Base-by-base conservation (phyloP, 2,113 vertebrate species). In the Oenanthe melanoleuca region DNA sequence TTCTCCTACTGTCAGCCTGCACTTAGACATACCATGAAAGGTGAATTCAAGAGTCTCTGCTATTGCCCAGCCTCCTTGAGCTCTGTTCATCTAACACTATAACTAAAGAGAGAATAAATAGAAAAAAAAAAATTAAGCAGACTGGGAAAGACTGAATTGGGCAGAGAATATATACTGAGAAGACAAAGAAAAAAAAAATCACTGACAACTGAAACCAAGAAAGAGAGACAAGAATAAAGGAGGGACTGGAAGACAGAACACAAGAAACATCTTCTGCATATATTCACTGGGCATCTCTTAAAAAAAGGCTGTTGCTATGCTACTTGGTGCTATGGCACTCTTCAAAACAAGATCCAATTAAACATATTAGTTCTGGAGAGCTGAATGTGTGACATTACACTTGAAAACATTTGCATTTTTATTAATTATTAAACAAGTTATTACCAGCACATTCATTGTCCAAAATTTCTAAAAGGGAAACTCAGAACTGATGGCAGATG, bases 381-480 rank as follows among this genome's bases (percentile, higher is more conserved):
- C 14, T 60, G 28, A 88, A 14, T 26, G 8, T 47, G 37, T 80
- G 53, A 44, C 31, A 44, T 13, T 29, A 12, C 28, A 80, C 88
- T 93, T 82, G 37, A 82, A 88, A 50, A 12, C 11, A 82, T 86
- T 72, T 95, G 40, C 45, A 83, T 92, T 93, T 56, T 65, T 74
- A 64, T 72, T 82, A 61, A 26, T 90, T 84, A 67, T 92, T 74
- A n/a, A 90, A 38, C 17, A 85, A 52, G 14, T 73, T 61, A 80
- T 80, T 75, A 74, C 34, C 24, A 60, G n/a, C 26, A 79, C 12
- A 25, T 67, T 75, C 37, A 37, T 60, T 60, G 50, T 72, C 82
- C 44, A 75, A 33, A 55, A 6, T 60, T 55, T 65, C 12, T 52
- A 38, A 81, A 66, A 44, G 5, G 22, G 26, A 56, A 38, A 52